Percentiles rank a stretch among this genome's conserved stretches.
phyloP scores from a whole-genome alignment of 2,797 vertebrate species.

The Molossus molossus region DNA sequence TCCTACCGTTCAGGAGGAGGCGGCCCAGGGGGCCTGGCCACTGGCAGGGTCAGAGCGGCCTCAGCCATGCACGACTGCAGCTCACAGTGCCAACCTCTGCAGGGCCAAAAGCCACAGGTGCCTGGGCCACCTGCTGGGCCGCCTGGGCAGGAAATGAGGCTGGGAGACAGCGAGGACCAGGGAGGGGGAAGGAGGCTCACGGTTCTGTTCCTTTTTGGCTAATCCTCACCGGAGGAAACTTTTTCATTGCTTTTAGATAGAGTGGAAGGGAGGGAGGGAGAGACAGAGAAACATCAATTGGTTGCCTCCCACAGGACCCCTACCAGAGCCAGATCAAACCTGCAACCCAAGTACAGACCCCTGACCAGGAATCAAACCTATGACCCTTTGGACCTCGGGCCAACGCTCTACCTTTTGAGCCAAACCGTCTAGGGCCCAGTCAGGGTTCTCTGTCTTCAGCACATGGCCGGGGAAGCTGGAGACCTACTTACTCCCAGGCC shows the following conservation, averaged over 20 bases:
- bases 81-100: not conserved
- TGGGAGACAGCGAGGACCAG: not conserved
- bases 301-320: too few species aligned
- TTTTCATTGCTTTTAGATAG: too few species aligned
- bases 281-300: too few species aligned
- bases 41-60: fast-evolving
- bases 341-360: too few species aligned
- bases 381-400: too few species aligned
- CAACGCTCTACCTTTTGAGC: too few species aligned
- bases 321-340: too few species aligned
- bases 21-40: not conserved
- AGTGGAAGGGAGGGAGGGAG: too few species aligned
- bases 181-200: not conserved
- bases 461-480: not conserved
- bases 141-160: not conserved
- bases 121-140: not conserved
- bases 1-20: not conserved
- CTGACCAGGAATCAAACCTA: too few species aligned
- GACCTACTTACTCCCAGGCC: not conserved
- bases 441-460: fast-evolving
- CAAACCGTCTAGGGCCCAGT: too few species aligned
- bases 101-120: not conserved
- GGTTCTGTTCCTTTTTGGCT: too few species aligned
- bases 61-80: not conserved
- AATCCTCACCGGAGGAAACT: too few species aligned